Evolutionary conservation across 2,797 vertebrate genomes (phyloP).

Genomic region (Falco berigora): DNA sequence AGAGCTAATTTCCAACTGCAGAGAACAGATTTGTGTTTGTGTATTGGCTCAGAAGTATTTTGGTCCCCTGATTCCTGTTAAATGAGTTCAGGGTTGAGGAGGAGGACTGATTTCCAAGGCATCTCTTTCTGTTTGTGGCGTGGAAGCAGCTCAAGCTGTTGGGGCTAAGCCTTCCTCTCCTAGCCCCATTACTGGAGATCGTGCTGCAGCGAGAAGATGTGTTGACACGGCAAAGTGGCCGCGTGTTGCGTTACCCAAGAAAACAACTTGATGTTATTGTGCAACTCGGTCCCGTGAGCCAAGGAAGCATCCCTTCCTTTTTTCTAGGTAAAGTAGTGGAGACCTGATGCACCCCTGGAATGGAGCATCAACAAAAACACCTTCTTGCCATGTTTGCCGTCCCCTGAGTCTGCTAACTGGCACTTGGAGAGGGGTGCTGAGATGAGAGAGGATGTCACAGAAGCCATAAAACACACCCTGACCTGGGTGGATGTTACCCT

Average conservation of each 20-base stretch:
- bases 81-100: neutral
- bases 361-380: neutral
- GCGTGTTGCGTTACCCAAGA: neutral
- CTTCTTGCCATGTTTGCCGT: neutral
- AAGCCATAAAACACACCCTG: neutral
- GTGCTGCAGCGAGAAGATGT: neutral
- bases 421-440: fast-evolving
- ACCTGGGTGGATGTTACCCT: neutral
- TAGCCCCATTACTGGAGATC: neutral
- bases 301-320: neutral
- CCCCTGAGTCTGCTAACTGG: neutral
- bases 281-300: neutral
- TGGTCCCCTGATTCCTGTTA: neutral
- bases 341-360: neutral
- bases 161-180: neutral
- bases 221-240: neutral
- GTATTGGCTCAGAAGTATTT: neutral
- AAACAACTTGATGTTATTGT: neutral
- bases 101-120: neutral
- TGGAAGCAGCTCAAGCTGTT: neutral
- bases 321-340: neutral
- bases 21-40: neutral
- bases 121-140: neutral
- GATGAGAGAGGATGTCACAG: neutral
- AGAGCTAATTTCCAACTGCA: neutral